phyloP scores from a whole-genome alignment of 23 tunicate species.

The Diplosoma virens region DNA sequence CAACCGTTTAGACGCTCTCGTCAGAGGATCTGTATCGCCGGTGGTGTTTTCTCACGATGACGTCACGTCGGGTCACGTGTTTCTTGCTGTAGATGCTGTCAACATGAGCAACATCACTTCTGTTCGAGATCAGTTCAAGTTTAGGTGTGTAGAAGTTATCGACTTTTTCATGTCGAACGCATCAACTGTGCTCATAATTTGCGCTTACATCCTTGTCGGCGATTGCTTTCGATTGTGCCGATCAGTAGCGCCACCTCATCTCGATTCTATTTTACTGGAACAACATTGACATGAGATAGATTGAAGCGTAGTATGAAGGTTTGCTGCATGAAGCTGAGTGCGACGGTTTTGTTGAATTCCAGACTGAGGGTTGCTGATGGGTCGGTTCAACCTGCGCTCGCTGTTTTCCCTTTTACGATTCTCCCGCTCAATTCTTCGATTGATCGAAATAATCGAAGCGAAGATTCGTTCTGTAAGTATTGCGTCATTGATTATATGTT shows the following conservation, averaged over 20 bases:
- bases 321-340: no score
- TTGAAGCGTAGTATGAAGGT: no score
- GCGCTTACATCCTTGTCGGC: background rate
- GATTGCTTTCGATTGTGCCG: no score
- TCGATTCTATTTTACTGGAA: no score
- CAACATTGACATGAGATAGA: no score
- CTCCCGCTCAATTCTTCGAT: constrained; percentile 1
- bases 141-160: constrained; percentile 18
- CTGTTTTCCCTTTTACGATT: background rate
- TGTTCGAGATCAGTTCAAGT: constrained; percentile 18
- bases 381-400: constrained; percentile 67
- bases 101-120: constrained; percentile 30
- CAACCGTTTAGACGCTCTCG: no score
- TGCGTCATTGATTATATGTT: no score
- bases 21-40: background rate
- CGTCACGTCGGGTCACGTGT: constrained; percentile 46
- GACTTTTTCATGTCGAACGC: background rate
- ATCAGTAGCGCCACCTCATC: no score
- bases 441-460: no score
- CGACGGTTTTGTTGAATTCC: background rate
- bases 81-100: constrained; percentile 20
- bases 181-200: background rate
- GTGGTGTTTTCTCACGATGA: constrained; percentile 55
- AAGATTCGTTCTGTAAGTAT: no score
- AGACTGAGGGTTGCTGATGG: constrained; percentile 50